These are phyloP conservation scores for Rhabdophis nuchalis DNA, from an alignment of 2,797 vertebrate genomes.

Conservation along the genomic window DNA sequence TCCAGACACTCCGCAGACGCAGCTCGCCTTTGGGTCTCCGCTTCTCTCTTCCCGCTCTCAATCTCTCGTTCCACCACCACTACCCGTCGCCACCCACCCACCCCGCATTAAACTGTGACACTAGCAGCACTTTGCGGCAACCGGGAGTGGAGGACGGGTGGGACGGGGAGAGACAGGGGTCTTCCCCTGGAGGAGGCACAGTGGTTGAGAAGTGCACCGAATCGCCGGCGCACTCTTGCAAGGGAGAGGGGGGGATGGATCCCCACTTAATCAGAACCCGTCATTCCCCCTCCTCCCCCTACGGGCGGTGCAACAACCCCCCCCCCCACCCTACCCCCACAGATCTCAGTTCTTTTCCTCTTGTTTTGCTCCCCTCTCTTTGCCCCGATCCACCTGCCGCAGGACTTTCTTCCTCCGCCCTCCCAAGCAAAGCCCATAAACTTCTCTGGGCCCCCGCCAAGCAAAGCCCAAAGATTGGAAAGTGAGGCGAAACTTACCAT, in stretches of 20 bases:
- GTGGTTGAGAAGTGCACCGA: background rate
- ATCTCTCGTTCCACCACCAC: background rate
- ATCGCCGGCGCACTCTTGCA: background rate
- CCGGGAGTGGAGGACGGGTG: no score
- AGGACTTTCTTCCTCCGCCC: background rate
- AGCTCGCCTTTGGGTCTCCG: background rate
- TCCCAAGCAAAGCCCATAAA: background rate
- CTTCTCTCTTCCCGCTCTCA: background rate
- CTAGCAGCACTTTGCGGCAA: background rate
- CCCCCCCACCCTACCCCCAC: no score
- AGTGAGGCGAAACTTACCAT: slow-evolving; percentile 69
- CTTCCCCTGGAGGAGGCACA: background rate
- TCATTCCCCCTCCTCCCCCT: no score
- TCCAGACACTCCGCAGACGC: background rate
- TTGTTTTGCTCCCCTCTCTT: no score
- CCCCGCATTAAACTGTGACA: background rate
- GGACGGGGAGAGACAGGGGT: background rate
- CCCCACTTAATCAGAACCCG: background rate
- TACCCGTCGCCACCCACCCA: no score
- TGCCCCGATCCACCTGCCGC: background rate
- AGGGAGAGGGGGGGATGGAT: accelerated
- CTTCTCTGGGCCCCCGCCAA: slow-evolving; percentile 15
- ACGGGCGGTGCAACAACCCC: background rate
- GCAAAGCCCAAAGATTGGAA: slow-evolving; percentile 38
- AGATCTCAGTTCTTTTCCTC: background rate